Conservation (phyloP, 2,797 vertebrate species). For the Malacoctenus gilli region DNA sequence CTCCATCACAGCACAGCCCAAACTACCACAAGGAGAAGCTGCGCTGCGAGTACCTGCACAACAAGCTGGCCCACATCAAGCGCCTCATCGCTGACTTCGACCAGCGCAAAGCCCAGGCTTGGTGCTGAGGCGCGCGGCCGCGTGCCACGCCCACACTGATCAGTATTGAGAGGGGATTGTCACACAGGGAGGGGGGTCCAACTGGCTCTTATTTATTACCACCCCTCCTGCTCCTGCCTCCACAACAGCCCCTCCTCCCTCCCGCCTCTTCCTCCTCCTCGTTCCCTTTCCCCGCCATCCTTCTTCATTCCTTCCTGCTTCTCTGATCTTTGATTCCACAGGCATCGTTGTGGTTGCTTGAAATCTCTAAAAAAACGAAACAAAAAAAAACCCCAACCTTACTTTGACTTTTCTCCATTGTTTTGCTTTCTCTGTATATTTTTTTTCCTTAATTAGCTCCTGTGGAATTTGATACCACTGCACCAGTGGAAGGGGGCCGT, state of each 20-base stretch:
- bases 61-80: conserved; percentile 93
- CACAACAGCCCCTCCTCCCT: conserved; percentile 39
- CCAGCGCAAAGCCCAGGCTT: conserved; percentile 82
- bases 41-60: conserved; percentile 91
- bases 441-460: conserved; percentile 40
- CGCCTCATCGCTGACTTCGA: conserved; percentile 91
- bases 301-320: conserved; percentile 63
- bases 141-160: conserved; percentile 50
- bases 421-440: conserved; percentile 37
- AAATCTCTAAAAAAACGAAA: conserved; percentile 43
- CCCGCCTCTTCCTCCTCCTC: conserved; percentile 1
- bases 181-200: conserved; percentile 52
- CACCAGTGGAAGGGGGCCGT: conserved; percentile 58
- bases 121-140: conserved; percentile 74
- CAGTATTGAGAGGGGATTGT: conserved; percentile 68
- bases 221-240: conserved; percentile 59
- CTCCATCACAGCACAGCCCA: conserved; percentile 80
- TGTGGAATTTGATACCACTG: conserved; percentile 62
- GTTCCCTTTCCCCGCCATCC: conserved; percentile 25
- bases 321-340: conserved; percentile 70
- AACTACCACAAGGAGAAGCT: conserved; percentile 89
- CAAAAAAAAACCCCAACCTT: no score
- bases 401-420: conserved; percentile 41
- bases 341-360: conserved; percentile 54
- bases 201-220: conserved; percentile 67